Conservation (phyloP, 2,888 invertebrate genomes). For the Trichopria drosophilae region DNA sequence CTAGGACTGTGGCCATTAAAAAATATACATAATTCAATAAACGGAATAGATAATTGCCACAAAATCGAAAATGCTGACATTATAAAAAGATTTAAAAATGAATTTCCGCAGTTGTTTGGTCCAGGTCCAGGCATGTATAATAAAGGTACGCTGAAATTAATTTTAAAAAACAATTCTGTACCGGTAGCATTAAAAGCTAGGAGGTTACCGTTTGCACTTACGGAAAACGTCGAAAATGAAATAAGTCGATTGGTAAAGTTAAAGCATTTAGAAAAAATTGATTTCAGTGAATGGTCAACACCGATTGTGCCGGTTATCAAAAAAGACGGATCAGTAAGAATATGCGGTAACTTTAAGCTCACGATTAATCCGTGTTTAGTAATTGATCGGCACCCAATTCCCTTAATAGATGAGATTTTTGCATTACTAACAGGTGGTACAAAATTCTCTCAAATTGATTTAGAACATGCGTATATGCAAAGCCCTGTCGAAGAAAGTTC, state of each 20-base stretch:
- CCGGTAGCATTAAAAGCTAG: conserved; percentile 38
- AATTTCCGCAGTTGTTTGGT: conserved; percentile 27
- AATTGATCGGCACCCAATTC: conserved; percentile 42
- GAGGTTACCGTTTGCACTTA: conserved; percentile 37
- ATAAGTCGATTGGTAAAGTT: conserved; percentile 28
- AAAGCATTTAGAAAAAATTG: conserved; percentile 33
- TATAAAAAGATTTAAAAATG: conserved; percentile 1
- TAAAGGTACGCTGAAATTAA: conserved; percentile 28
- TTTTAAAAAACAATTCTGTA: conserved; percentile 28
- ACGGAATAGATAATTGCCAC: neutral
- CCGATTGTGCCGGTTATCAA: conserved; percentile 47
- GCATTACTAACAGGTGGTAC: conserved; percentile 36
- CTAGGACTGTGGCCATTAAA: neutral
- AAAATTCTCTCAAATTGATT: conserved; percentile 39
- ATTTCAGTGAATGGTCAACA: conserved; percentile 46
- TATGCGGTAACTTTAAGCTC: conserved; percentile 42
- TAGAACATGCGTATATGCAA: conserved; percentile 32
- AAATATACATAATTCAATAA: no score
- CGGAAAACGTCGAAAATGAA: conserved; percentile 23
- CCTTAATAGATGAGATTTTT: conserved; percentile 38
- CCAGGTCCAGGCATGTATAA: conserved; percentile 27
- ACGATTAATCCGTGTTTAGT: conserved; percentile 40
- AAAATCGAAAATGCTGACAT: neutral
- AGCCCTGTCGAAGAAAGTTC: conserved; percentile 11
- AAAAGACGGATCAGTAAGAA: conserved; percentile 36